Conservation (phyloP, 1,140 invertebrate genomes). For the Maconellicoccus hirsutus region DNA sequence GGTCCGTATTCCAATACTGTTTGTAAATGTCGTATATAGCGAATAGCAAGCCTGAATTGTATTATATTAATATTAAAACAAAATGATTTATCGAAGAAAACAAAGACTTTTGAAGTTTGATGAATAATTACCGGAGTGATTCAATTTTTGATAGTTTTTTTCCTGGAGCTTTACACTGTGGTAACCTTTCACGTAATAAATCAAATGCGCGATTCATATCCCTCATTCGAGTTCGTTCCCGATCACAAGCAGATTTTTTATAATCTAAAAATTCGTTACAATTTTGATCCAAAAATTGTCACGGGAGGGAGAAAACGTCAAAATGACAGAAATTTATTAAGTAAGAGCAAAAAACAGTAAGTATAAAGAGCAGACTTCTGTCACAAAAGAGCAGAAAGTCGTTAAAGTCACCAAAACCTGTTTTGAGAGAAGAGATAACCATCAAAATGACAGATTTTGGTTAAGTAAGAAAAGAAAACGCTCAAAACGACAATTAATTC, state of each 20-base stretch:
- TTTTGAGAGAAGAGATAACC: too few relatives aligned
- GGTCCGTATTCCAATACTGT: slow-evolving; percentile 40
- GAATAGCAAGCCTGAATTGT: slow-evolving; percentile 54
- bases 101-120: too few relatives aligned
- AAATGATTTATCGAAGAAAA: too few relatives aligned
- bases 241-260: slow-evolving; percentile 71
- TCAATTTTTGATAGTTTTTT: slow-evolving; percentile 43
- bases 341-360: too few relatives aligned
- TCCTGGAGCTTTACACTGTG: slow-evolving; percentile 67
- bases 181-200: slow-evolving; percentile 58
- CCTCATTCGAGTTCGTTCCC: slow-evolving; percentile 71
- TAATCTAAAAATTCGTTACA: slow-evolving; percentile 53
- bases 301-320: background rate
- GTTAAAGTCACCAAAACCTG: too few relatives aligned
- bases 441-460: too few relatives aligned
- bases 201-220: slow-evolving; percentile 83
- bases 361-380: too few relatives aligned
- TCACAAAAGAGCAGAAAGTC: too few relatives aligned
- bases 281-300: background rate
- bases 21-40: slow-evolving; percentile 65
- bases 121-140: slow-evolving; percentile 26
- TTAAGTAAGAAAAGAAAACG: too few relatives aligned
- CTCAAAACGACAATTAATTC: too few relatives aligned
- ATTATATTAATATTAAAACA: background rate
- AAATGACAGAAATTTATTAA: background rate